These are phyloP conservation scores for Tenualosa ilisha DNA, from an alignment of 2,797 vertebrate species.

Conservation along the genomic window DNA sequence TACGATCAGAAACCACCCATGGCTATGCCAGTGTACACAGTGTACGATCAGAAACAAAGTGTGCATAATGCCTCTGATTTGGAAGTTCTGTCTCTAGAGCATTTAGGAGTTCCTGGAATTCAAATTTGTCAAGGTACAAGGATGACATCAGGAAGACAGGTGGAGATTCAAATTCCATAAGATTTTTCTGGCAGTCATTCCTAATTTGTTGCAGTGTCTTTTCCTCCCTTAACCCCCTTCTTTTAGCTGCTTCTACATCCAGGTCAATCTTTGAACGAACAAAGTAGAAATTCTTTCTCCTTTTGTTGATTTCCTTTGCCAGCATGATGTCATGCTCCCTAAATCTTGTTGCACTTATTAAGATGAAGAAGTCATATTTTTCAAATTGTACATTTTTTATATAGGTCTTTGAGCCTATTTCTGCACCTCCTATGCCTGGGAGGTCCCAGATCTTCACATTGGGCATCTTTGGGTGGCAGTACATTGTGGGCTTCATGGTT, in stretches of 20 bases:
- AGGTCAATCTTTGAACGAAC: not conserved
- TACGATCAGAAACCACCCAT: no score
- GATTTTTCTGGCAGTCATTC: not conserved
- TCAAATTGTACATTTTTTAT: not conserved
- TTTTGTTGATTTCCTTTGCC: not conserved
- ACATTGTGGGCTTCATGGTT: not conserved
- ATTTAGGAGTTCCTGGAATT: not conserved
- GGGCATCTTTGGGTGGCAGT: constrained; percentile 1
- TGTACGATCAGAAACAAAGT: no score
- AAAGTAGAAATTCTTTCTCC: constrained; percentile 6
- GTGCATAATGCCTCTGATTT: no score
- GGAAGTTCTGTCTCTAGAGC: not conserved
- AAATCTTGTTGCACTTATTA: not conserved
- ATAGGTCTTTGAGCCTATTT: not conserved
- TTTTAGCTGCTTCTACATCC: not conserved
- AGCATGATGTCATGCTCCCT: not conserved
- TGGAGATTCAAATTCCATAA: not conserved
- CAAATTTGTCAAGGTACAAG: not conserved
- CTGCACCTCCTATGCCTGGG: not conserved
- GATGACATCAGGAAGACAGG: not conserved
- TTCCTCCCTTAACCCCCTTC: not conserved
- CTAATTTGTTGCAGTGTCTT: not conserved
- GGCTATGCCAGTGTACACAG: no score
- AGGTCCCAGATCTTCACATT: not conserved
- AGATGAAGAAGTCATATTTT: not conserved